Evolutionary conservation across 1,140 invertebrate species (phyloP).

Genomic region (Colletes latitarsis): DNA sequence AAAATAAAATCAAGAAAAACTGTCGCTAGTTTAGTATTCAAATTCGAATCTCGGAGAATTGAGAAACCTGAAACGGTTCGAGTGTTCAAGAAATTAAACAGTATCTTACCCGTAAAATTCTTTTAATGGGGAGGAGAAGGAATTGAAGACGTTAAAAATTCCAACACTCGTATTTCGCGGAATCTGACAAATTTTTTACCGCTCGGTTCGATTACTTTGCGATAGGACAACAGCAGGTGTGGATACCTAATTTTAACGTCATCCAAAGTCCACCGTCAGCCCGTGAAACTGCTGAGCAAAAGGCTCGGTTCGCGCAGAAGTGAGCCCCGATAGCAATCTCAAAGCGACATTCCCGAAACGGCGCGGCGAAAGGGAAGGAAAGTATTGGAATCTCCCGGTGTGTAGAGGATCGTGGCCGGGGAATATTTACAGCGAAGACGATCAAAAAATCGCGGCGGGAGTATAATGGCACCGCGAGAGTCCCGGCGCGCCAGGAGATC

Average conservation of each 20-base stretch:
- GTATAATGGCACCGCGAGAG: constrained; percentile 53
- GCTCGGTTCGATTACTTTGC: neutral
- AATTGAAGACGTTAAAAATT: neutral
- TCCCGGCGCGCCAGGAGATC: constrained; percentile 46
- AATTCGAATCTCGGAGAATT: no score
- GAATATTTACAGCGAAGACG: constrained; percentile 60
- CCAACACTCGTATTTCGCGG: no score
- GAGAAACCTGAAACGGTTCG: no score
- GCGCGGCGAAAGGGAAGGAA: constrained; percentile 31
- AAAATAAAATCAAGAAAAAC: no score
- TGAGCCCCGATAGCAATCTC: constrained; percentile 54
- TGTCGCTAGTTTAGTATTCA: no score
- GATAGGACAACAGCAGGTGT: neutral
- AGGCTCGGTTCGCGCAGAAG: constrained; percentile 30
- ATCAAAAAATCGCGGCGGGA: constrained; percentile 60
- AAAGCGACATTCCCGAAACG: constrained; percentile 58
- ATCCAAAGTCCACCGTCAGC: neutral
- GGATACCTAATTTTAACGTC: constrained; percentile 18
- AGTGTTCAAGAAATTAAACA: no score
- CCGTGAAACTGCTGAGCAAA: neutral
- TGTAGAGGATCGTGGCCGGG: constrained; percentile 14
- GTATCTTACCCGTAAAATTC: no score
- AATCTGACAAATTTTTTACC: neutral
- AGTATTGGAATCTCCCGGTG: constrained; percentile 53
- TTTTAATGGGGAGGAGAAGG: neutral